A percentile compares a stretch with the other conserved stretches of the same genome.
These are phyloP conservation scores for Tigriopus japonicus DNA, from an alignment of 1,140 invertebrate genomes.

Conservation along the genomic window DNA sequence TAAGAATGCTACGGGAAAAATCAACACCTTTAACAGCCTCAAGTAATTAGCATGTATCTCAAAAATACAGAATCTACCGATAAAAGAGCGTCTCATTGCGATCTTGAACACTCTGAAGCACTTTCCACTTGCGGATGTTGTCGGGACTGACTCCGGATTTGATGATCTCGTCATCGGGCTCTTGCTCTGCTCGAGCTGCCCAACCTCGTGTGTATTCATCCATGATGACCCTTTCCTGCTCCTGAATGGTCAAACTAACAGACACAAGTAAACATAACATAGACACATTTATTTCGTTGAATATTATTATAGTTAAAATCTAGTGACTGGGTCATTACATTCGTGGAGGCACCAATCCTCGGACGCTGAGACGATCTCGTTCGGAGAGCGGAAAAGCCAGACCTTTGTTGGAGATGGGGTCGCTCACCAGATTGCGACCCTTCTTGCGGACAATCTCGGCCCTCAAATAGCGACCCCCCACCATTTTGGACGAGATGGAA, in stretches of 20 bases:
- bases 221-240: conserved; percentile 1
- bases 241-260: neutral
- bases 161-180: conserved; percentile 11
- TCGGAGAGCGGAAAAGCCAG: conserved; percentile 5
- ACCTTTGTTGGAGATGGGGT: conserved; percentile 11
- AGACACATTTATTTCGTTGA: no score
- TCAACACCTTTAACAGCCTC: neutral
- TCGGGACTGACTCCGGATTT: conserved; percentile 9
- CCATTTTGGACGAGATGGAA: conserved; percentile 8
- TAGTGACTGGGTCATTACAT: no score
- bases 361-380: conserved; percentile 5
- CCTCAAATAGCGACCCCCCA: neutral
- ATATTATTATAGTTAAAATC: no score
- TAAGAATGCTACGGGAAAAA: neutral
- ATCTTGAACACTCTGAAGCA: conserved; percentile 8
- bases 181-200: conserved; percentile 5
- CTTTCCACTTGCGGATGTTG: conserved; percentile 10
- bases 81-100: conserved; percentile 12
- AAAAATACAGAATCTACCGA: neutral
- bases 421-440: neutral
- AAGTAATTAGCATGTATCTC: no score
- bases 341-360: conserved; percentile 8
- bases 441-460: conserved; percentile 11
- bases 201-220: conserved; percentile 6
- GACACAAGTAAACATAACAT: neutral